A percentile compares a stretch with the other conserved stretches of the same genome.
Conservation (phyloP, 2,797 vertebrate genomes). For the Silurus aristotelis region DNA sequence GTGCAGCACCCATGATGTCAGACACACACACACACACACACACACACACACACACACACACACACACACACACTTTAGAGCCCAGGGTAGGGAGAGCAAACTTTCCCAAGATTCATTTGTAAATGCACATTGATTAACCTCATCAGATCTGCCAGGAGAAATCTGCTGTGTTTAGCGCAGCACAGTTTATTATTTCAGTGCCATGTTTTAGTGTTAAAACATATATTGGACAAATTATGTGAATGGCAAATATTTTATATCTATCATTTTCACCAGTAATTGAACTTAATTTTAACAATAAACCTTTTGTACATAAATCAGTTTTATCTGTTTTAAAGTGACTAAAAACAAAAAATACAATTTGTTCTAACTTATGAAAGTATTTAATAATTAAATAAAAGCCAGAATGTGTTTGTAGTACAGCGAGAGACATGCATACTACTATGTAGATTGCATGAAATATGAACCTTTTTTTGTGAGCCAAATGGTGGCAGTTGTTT, state of each 20-base stretch:
- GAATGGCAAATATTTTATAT: background rate
- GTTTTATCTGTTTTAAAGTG: background rate
- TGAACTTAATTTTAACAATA: too few species aligned
- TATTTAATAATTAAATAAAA: background rate
- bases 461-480: background rate
- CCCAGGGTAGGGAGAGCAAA: background rate
- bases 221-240: background rate
- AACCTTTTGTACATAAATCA: background rate
- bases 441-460: background rate
- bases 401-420: background rate
- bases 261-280: background rate
- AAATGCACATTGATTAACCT: background rate
- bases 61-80: background rate
- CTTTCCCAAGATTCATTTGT: constrained; percentile 10
- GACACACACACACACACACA: background rate
- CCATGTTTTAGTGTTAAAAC: background rate
- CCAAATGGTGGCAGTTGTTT: background rate
- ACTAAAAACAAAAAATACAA: background rate
- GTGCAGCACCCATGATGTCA: background rate
- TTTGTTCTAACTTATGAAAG: background rate
- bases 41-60: too few species aligned
- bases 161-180: background rate
- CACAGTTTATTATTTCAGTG: background rate
- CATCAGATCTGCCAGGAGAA: background rate
- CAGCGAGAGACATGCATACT: background rate